Percentiles rank a stretch among this genome's conserved stretches.
Evolutionary conservation across 2,888 invertebrate species (phyloP).

Genomic region (Creontiades dilutus): DNA sequence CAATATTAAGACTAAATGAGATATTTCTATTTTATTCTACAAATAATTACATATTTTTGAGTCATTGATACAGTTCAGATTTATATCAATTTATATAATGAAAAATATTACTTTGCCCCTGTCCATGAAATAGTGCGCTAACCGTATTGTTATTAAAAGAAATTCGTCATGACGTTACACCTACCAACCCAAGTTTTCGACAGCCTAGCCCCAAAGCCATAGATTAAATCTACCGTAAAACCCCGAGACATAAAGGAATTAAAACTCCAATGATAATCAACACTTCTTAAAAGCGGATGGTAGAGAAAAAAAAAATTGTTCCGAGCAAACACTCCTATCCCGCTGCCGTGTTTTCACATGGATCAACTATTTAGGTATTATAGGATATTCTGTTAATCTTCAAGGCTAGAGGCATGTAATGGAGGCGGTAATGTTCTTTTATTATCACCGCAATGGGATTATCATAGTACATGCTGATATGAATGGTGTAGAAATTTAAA

Average conservation of each 20-base stretch:
- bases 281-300: slow-evolving; percentile 21
- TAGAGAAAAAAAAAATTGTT: not conserved
- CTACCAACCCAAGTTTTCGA: not conserved
- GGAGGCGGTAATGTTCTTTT: slow-evolving; percentile 25
- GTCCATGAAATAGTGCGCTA: too few species aligned
- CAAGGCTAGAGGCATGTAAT: slow-evolving; percentile 30
- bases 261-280: slow-evolving; percentile 2
- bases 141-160: too few species aligned
- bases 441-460: slow-evolving; percentile 15
- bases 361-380: slow-evolving; percentile 60
- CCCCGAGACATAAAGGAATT: not conserved
- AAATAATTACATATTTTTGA: too few species aligned
- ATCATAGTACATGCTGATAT: not conserved
- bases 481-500: not conserved
- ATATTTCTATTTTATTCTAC: too few species aligned
- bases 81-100: too few species aligned
- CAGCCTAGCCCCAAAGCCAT: slow-evolving; percentile 18
- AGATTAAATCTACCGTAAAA: not conserved
- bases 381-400: slow-evolving; percentile 51
- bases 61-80: too few species aligned
- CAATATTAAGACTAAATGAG: too few species aligned
- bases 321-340: slow-evolving; percentile 47
- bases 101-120: too few species aligned
- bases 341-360: slow-evolving; percentile 49
- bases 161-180: too few species aligned